A percentile compares a stretch with the other conserved stretches of the same genome.
Conservation (phyloP, 1,140 invertebrate species). For the Megathymus violae region DNA sequence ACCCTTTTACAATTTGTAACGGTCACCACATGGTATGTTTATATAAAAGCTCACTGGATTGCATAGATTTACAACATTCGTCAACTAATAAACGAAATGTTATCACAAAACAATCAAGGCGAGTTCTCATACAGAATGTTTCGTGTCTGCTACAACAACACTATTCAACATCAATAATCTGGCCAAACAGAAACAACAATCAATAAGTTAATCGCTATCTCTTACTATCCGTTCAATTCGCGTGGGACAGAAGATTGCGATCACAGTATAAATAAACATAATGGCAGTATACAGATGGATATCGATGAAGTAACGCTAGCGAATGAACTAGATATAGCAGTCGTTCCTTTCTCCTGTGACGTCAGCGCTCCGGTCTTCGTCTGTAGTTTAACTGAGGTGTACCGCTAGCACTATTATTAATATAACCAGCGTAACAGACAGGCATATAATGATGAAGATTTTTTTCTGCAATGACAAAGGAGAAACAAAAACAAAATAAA, state of each 20-base stretch:
- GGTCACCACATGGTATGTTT: background rate
- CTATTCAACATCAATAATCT: constrained; percentile 20
- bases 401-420: constrained; percentile 88
- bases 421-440: constrained; percentile 89
- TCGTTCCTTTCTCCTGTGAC: constrained; percentile 39
- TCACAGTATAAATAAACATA: background rate
- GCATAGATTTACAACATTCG: background rate
- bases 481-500: constrained; percentile 75
- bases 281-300: constrained; percentile 47
- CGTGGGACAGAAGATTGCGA: background rate
- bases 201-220: constrained; percentile 4
- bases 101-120: background rate
- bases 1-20: background rate
- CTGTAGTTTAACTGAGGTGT: constrained; percentile 51
- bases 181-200: constrained; percentile 22
- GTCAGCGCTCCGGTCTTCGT: constrained; percentile 45
- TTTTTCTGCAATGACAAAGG: constrained; percentile 93
- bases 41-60: background rate
- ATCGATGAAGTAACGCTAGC: constrained; percentile 41
- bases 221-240: background rate
- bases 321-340: constrained; percentile 29
- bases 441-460: constrained; percentile 92
- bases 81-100: too few relatives aligned
- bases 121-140: constrained; percentile 3
- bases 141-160: constrained; percentile 12